A percentile compares a stretch with the other conserved stretches of the same genome.
phyloP scores from a whole-genome alignment of 2,888 invertebrate genomes.

The Drosophila algonquin region DNA sequence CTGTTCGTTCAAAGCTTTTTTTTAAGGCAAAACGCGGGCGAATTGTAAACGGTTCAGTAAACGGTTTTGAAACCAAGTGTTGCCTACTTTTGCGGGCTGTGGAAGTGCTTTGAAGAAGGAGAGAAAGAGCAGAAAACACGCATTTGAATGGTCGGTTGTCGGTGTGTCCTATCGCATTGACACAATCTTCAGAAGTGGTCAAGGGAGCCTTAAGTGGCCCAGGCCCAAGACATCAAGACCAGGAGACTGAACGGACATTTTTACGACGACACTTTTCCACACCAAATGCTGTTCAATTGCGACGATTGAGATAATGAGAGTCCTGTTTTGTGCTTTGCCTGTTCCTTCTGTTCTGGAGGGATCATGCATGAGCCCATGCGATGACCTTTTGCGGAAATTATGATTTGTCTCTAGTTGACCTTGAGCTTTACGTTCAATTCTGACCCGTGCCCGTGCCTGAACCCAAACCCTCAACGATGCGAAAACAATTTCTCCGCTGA shows the following conservation, averaged over 20 bases:
- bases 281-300: constrained; percentile 71
- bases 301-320: constrained; percentile 75
- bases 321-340: constrained; percentile 34
- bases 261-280: constrained; percentile 74
- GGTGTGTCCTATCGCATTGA: constrained; percentile 56
- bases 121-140: constrained; percentile 11
- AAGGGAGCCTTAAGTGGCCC: constrained; percentile 58
- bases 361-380: constrained; percentile 36
- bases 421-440: constrained; percentile 24
- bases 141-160: constrained; percentile 62
- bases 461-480: constrained; percentile 21
- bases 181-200: constrained; percentile 73
- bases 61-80: constrained; percentile 53
- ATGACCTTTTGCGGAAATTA: constrained; percentile 73
- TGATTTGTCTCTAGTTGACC: constrained; percentile 54
- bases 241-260: constrained; percentile 48
- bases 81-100: constrained; percentile 47
- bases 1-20: constrained; percentile 12
- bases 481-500: constrained; percentile 17
- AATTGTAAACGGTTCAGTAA: constrained; percentile 19
- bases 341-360: constrained; percentile 29
- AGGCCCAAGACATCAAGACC: constrained; percentile 37
- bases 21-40: constrained; percentile 33
- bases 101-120: constrained; percentile 27
- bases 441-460: background rate